phyloP scores from a whole-genome alignment of 2,113 vertebrate species.

The Dunckerocampus dactyliophorus region DNA sequence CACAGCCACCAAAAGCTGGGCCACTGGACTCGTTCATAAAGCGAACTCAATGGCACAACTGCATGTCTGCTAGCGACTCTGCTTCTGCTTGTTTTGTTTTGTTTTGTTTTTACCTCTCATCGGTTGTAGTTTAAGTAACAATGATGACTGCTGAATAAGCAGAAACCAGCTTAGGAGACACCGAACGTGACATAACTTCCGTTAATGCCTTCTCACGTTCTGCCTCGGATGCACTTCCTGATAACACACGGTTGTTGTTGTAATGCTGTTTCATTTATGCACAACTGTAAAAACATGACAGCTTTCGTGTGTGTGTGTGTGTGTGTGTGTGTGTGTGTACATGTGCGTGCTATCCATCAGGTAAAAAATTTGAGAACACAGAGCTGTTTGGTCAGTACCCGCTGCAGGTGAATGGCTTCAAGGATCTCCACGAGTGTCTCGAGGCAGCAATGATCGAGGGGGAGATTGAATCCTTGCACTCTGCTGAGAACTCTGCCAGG shows the following conservation, averaged over 20 bases:
- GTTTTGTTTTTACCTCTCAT: constrained; percentile 19
- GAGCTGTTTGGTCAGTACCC: constrained; percentile 99
- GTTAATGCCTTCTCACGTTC: constrained; percentile 10
- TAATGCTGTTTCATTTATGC: neutral
- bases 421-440: constrained; percentile 96
- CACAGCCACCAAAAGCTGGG: constrained; percentile 52
- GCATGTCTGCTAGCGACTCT: constrained; percentile 49
- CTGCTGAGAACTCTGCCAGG: constrained; percentile 87
- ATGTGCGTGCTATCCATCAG: constrained; percentile 55
- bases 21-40: constrained; percentile 46
- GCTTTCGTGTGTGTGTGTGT: too few relatives aligned
- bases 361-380: constrained; percentile 98
- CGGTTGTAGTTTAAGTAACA: constrained; percentile 18
- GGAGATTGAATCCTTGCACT: constrained; percentile 96
- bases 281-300: too few relatives aligned
- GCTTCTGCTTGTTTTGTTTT: constrained; percentile 9
- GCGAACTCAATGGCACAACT: constrained; percentile 64
- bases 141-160: constrained; percentile 39
- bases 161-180: too few relatives aligned
- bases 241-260: neutral
- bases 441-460: constrained; percentile 98
- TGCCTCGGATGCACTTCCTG: neutral
- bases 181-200: constrained; percentile 19
- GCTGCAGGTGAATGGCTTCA: constrained; percentile 96
- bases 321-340: too few relatives aligned